Percentiles rank a stretch among this genome's conserved stretches.
Conservation (phyloP, 1,140 invertebrate genomes). For the Apis laboriosa region DNA sequence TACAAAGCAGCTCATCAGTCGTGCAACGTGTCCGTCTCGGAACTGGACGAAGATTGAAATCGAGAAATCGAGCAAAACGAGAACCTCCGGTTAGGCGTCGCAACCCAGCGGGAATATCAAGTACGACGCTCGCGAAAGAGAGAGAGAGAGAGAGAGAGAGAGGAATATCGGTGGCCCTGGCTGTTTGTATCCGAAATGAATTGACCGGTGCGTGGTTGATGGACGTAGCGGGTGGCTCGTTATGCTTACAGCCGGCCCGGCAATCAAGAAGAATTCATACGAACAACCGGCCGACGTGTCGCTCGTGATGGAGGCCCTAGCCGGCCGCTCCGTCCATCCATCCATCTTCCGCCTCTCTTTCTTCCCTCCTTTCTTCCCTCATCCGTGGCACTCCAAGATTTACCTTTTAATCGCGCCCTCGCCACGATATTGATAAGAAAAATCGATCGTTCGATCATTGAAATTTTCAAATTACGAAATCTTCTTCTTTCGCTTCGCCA, state of each 20-base stretch:
- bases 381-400: too few relatives aligned
- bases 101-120: constrained; percentile 64
- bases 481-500: too few relatives aligned
- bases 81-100: constrained; percentile 56
- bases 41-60: constrained; percentile 63
- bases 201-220: constrained; percentile 78
- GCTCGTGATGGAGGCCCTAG: constrained; percentile 78
- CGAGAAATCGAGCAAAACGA: constrained; percentile 61
- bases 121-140: constrained; percentile 50
- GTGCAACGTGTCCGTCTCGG: constrained; percentile 38
- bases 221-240: constrained; percentile 80
- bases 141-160: constrained; percentile 15
- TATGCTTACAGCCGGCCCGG: constrained; percentile 71
- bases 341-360: constrained; percentile 69
- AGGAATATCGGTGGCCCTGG: background rate
- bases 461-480: too few relatives aligned
- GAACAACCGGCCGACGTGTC: constrained; percentile 77
- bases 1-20: constrained; percentile 62
- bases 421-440: too few relatives aligned
- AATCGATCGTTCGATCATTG: too few relatives aligned
- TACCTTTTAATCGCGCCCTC: too few relatives aligned
- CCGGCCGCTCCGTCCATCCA: constrained; percentile 60
- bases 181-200: constrained; percentile 71
- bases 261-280: constrained; percentile 79
- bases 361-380: constrained; percentile 30